Percentiles rank a stretch among this genome's conserved stretches.
These are phyloP conservation scores for Genyomyrus donnyi DNA, from an alignment of 2,113 vertebrate genomes.

Conservation along the genomic window DNA sequence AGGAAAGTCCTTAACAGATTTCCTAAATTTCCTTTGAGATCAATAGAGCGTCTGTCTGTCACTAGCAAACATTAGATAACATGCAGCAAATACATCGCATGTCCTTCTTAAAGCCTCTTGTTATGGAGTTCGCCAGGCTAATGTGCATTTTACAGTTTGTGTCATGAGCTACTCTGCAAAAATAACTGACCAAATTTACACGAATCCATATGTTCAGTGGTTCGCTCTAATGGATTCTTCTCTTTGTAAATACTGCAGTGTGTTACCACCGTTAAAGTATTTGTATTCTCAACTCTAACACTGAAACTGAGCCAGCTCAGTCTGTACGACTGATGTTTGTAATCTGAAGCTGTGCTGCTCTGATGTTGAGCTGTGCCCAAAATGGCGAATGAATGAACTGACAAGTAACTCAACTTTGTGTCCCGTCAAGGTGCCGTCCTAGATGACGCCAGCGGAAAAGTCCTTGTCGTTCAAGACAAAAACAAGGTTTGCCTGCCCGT, in stretches of 20 bases:
- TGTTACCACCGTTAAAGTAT: background rate
- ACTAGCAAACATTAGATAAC: background rate
- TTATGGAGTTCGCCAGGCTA: background rate
- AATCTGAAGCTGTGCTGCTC: background rate
- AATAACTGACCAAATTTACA: background rate
- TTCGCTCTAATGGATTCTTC: background rate
- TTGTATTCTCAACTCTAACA: background rate
- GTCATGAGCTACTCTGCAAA: background rate
- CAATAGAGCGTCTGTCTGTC: background rate
- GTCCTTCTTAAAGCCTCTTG: background rate
- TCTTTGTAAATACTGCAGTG: background rate
- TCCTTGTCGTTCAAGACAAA: conserved; percentile 88
- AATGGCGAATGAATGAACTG: background rate
- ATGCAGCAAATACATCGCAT: background rate
- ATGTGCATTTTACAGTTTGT: background rate
- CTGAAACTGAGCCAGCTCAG: background rate
- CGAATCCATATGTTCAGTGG: background rate
- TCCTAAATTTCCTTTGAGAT: background rate
- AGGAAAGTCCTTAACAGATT: background rate
- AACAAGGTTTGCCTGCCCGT: conserved; percentile 69
- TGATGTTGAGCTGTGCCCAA: background rate
- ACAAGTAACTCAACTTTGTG: background rate
- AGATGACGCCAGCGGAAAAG: conserved; percentile 73
- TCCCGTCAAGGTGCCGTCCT: conserved; percentile 76
- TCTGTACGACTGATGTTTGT: background rate